A percentile compares a stretch with the other conserved stretches of the same genome.
phyloP scores from a whole-genome alignment of 2,888 invertebrate species.

The Cosmia pyralina region DNA sequence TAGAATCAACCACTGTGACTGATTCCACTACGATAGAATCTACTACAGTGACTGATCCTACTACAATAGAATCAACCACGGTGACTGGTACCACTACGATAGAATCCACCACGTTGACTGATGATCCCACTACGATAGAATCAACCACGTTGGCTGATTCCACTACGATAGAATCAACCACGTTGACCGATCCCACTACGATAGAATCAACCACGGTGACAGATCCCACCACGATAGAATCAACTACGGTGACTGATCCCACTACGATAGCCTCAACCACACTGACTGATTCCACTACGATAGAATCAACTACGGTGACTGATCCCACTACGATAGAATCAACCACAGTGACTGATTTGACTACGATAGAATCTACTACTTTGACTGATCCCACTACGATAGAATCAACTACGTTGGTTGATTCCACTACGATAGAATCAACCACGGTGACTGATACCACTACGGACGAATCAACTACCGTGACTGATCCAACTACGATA shows the following conservation, averaged over 20 bases:
- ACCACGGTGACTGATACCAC: too few relatives aligned
- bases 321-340: conserved; percentile 7
- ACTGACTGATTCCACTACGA: background rate
- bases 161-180: background rate
- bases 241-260: background rate
- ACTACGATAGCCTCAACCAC: background rate
- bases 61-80: background rate
- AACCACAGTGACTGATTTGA: background rate
- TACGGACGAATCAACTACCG: background rate
- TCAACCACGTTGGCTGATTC: background rate
- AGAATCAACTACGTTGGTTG: too few relatives aligned
- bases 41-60: background rate
- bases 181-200: background rate
- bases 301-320: background rate
- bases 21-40: background rate
- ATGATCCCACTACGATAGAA: background rate
- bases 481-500: background rate
- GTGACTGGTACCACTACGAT: background rate
- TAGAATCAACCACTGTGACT: background rate
- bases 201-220: background rate
- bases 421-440: too few relatives aligned
- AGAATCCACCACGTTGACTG: background rate
- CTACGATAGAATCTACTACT: background rate
- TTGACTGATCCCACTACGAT: background rate
- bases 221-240: conserved; percentile 7